Evolutionary conservation across 2,113 vertebrate genomes (phyloP).

Genomic region (Pedionomus torquatus): DNA sequence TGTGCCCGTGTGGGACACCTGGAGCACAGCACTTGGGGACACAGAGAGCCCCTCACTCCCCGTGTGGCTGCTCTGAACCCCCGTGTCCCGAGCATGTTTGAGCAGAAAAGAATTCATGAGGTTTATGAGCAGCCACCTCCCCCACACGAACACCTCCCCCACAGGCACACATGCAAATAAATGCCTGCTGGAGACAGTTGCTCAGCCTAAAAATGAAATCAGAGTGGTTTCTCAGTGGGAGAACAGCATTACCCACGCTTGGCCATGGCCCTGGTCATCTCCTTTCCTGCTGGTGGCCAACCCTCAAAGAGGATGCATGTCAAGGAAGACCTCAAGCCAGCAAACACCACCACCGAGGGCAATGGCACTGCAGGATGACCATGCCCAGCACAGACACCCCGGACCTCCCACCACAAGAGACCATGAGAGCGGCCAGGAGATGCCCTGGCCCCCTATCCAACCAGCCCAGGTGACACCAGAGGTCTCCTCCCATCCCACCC

Average conservation of each 20-base stretch:
- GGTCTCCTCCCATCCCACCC: background rate
- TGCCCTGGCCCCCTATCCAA: accelerated
- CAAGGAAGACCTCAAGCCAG: background rate
- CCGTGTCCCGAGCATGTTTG: accelerated
- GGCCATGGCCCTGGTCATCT: background rate
- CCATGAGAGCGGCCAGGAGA: background rate
- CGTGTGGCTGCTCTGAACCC: accelerated
- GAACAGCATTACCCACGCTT: background rate
- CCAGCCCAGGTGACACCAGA: accelerated
- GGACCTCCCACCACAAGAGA: background rate
- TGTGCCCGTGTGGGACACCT: accelerated
- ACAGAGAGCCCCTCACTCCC: background rate
- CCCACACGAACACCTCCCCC: background rate
- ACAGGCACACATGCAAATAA: background rate
- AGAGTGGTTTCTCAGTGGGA: background rate
- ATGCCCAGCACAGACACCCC: background rate
- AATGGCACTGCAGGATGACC: accelerated
- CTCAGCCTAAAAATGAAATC: background rate
- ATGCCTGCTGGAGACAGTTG: accelerated
- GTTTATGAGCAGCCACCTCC: background rate
- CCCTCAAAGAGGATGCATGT: accelerated
- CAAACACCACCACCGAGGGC: accelerated
- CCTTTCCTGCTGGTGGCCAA: background rate
- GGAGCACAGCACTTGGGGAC: accelerated
- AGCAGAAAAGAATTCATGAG: background rate